Percentiles rank a stretch among this genome's conserved stretches.
phyloP scores from a whole-genome alignment of 1,140 invertebrate genomes.

The Rhopalosiphum padi region DNA sequence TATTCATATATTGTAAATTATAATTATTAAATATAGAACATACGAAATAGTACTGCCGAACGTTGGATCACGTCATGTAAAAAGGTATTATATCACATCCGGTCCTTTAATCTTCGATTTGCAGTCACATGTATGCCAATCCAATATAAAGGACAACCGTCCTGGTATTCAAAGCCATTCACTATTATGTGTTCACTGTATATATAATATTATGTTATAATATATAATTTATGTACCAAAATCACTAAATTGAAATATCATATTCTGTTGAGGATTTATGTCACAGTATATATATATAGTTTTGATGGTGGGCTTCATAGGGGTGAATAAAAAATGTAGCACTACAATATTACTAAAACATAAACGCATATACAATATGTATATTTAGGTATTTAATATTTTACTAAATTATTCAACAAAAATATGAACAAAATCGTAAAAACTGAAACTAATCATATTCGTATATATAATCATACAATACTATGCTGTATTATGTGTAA shows the following conservation, averaged over 20 bases:
- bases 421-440: neutral
- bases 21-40: neutral
- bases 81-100: neutral
- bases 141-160: neutral
- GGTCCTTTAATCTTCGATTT: conserved; percentile 1
- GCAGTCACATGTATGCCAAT: neutral
- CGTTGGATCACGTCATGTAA: neutral
- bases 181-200: neutral
- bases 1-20: neutral
- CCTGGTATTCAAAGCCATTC: neutral
- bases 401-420: neutral
- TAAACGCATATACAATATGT: too few relatives aligned
- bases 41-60: neutral
- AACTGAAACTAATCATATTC: neutral
- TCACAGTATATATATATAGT: neutral
- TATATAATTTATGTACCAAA: neutral
- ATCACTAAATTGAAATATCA: neutral
- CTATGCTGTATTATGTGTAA: neutral
- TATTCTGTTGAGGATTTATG: neutral
- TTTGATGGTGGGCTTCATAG: neutral
- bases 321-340: neutral
- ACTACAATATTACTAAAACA: neutral
- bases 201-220: neutral
- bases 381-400: neutral
- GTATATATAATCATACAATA: neutral